Base-by-base conservation (phyloP, 2,113 vertebrate genomes). In the Hydrochoerus hydrochaeris region DNA sequence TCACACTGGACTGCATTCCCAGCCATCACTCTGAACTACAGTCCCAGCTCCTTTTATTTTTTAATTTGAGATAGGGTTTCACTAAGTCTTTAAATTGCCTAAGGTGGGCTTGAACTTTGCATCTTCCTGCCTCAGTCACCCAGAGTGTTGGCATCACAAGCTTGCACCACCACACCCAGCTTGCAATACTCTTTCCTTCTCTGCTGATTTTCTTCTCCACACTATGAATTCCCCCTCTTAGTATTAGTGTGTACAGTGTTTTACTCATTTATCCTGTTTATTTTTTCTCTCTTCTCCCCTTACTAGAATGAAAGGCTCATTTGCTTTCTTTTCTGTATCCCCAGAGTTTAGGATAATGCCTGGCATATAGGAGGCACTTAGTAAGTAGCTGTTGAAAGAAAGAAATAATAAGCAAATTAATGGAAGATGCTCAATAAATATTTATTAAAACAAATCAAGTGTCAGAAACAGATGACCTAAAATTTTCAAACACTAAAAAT, bases 351-450 rank as follows among this genome's bases (percentile, higher is more conserved):
- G 57, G n/a, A n/a, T 58, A 85, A 65, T 32, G 49, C 46, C 69
- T 86, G 60, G 13, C 44, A n/a, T 26, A 46, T 62, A 22, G 1
- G 30, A 95, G 67, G n/a, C 38, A 73, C 52, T 77, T 58, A 20
- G 16, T 75, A 46, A 78, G 71, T 28, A 62, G 14, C 44, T 62
- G 14, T 60, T 92, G 46, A 88, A 85, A 86, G 54, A 38, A 52
- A 92, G 60, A 89, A 92, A 62, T 17, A 73, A 77, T 49, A 73
- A 91, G 80, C 65, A 82, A 86, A 54, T 85, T 80, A 95, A 90
- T 83, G 90, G 60, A 80, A 87, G 54, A 54, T 46, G 41, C 24
- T 90, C 54, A 8, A 22, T 62, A 97, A 95, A 60, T 92, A 75
- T 77, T 92, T 92, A 69, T 90, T 62, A 67, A 75, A 57, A 85